These are phyloP conservation scores for Heterohyrax brucei DNA, from an alignment of 2,797 vertebrate species.

Conservation along the genomic window DNA sequence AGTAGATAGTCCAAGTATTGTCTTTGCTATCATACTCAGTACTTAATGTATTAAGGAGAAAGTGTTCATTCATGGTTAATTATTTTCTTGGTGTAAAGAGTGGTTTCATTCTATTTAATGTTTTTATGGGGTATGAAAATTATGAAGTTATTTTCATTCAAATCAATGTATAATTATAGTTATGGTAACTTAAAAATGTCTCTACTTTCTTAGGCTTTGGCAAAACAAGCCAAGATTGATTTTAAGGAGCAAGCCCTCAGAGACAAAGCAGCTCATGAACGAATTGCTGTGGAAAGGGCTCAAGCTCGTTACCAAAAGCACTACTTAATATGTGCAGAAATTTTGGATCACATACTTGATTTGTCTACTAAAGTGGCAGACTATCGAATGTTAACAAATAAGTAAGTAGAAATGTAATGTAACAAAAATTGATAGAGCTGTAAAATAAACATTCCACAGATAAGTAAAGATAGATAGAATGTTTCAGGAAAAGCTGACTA, in stretches of 20 bases:
- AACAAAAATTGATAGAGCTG: background rate
- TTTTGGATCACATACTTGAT: constrained; percentile 95
- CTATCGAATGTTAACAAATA: constrained; percentile 93
- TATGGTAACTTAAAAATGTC: background rate
- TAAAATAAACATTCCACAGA: background rate
- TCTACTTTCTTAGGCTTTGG: constrained; percentile 91
- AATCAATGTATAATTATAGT: background rate
- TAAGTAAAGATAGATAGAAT: background rate
- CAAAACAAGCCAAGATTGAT: constrained; percentile 93
- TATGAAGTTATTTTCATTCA: constrained; percentile 46
- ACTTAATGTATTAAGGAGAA: background rate
- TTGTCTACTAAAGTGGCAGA: constrained; percentile 95
- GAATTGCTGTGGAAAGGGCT: constrained; percentile 91
- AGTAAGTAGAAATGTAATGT: constrained; percentile 90
- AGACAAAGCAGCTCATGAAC: constrained; percentile 92
- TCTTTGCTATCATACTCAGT: background rate
- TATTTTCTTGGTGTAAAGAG: constrained; percentile 18
- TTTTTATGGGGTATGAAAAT: background rate
- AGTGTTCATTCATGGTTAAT: background rate
- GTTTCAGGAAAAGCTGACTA: background rate
- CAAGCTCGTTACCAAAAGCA: constrained; percentile 93
- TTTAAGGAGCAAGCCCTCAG: constrained; percentile 91
- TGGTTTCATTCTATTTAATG: background rate
- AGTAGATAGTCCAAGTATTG: background rate
- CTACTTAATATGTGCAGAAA: constrained; percentile 92